Conservation (phyloP, 2,113 vertebrate genomes). For the Odobenus rosmarus region DNA sequence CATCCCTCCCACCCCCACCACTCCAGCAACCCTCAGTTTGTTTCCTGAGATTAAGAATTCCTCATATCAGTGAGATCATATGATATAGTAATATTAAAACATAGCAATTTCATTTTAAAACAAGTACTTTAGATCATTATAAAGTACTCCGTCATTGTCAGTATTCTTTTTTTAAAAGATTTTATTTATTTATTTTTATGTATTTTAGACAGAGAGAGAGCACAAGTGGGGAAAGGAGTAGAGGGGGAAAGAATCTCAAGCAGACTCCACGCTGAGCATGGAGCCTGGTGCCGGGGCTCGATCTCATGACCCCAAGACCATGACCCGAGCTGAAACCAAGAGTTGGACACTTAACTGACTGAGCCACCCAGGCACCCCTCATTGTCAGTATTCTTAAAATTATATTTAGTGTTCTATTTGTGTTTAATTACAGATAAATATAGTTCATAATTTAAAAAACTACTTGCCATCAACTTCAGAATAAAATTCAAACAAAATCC, state of each 20-base stretch:
- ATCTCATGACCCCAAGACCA: neutral
- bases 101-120: conserved; percentile 45
- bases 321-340: neutral
- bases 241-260: neutral
- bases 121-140: conserved; percentile 8
- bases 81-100: neutral
- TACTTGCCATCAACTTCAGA: neutral
- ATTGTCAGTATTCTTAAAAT: conserved; percentile 3
- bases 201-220: neutral
- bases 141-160: neutral
- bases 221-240: neutral
- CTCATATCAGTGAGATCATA: too few relatives aligned
- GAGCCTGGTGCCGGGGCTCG: neutral
- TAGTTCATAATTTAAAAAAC: neutral
- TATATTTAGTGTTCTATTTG: conserved; percentile 37
- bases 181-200: neutral
- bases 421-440: conserved; percentile 23
- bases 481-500: conserved; percentile 38
- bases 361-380: neutral
- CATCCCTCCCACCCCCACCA: too few relatives aligned
- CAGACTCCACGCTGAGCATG: neutral
- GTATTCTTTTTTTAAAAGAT: neutral
- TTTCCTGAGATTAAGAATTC: too few relatives aligned
- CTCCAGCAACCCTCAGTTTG: too few relatives aligned
- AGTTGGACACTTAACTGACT: neutral